Conservation (phyloP, 1,140 invertebrate species). For the Drosophila punjabiensis region DNA sequence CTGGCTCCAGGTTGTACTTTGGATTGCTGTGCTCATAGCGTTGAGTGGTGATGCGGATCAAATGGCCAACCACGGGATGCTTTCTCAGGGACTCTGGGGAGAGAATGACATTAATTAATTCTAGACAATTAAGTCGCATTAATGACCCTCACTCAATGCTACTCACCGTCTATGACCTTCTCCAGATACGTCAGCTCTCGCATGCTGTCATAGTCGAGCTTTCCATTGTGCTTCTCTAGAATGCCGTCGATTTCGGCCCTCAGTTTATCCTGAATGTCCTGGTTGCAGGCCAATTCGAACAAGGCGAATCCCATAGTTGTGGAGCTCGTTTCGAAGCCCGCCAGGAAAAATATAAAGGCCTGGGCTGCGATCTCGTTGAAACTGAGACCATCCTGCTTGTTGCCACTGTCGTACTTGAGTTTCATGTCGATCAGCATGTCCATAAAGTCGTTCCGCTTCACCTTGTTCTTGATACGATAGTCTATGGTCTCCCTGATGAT, state of each 20-base stretch:
- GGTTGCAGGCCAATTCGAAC: slow-evolving; percentile 86
- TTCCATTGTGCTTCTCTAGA: slow-evolving; percentile 72
- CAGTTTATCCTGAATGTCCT: slow-evolving; percentile 86
- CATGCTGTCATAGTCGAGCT: slow-evolving; percentile 72
- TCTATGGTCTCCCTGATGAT: slow-evolving; percentile 62
- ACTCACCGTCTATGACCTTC: slow-evolving; percentile 65
- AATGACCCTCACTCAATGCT: not conserved
- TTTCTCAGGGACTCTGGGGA: slow-evolving; percentile 88
- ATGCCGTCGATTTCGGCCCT: slow-evolving; percentile 85
- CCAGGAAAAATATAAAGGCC: slow-evolving; percentile 86
- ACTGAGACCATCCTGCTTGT: slow-evolving; percentile 32
- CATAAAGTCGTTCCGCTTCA: slow-evolving; percentile 73
- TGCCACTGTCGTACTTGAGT: slow-evolving; percentile 35
- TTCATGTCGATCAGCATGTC: slow-evolving; percentile 87
- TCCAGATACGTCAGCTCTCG: slow-evolving; percentile 78
- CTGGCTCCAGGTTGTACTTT: slow-evolving; percentile 87
- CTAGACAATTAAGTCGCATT: not conserved
- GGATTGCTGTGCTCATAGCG: slow-evolving; percentile 87
- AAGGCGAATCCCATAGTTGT: slow-evolving; percentile 86
- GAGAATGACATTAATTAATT: not conserved
- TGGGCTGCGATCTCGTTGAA: slow-evolving; percentile 82
- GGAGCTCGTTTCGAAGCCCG: slow-evolving; percentile 88
- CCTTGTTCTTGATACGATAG: slow-evolving; percentile 50
- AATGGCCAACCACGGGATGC: slow-evolving; percentile 87
- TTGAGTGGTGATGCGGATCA: slow-evolving; percentile 86